Conservation (phyloP, 2,888 invertebrate species). For the Branchellion lobata region DNA sequence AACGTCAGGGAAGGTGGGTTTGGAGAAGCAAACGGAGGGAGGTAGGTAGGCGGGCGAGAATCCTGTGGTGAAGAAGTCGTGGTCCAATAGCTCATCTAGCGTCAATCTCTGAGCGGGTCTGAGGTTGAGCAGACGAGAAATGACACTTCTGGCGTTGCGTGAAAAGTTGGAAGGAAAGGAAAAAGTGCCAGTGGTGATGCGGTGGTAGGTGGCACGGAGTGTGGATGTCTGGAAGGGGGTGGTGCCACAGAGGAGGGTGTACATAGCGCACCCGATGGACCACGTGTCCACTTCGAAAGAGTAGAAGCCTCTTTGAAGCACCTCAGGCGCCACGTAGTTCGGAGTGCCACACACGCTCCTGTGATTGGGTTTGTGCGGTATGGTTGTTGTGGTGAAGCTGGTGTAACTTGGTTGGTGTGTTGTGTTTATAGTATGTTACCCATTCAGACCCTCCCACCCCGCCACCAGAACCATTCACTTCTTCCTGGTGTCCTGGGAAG, state of each 20-base stretch:
- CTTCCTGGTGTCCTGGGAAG: constrained; percentile 65
- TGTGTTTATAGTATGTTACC: background rate
- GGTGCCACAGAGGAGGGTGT: constrained; percentile 67
- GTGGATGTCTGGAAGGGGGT: constrained; percentile 69
- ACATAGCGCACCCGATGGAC: constrained; percentile 70
- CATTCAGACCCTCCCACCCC: background rate
- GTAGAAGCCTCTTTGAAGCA: constrained; percentile 68
- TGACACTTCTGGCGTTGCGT: constrained; percentile 67
- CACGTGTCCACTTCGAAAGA: constrained; percentile 69
- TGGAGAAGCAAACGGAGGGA: constrained; percentile 64
- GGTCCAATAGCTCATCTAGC: constrained; percentile 73
- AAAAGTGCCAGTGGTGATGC: constrained; percentile 65
- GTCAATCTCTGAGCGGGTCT: constrained; percentile 80
- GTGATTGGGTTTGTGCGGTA: constrained; percentile 48
- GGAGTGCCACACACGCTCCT: constrained; percentile 71
- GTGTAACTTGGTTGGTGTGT: background rate
- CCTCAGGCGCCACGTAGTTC: constrained; percentile 70
- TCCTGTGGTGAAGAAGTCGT: constrained; percentile 69
- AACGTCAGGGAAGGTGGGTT: constrained; percentile 61
- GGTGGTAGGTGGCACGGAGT: constrained; percentile 66
- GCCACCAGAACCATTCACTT: constrained; percentile 63
- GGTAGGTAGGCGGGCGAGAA: constrained; percentile 64
- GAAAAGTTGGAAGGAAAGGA: constrained; percentile 62
- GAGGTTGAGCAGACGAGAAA: constrained; percentile 71
- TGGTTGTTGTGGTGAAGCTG: background rate